Evolutionary conservation across 2,888 invertebrate genomes (phyloP).

Genomic region (Exocentrus adspersus): DNA sequence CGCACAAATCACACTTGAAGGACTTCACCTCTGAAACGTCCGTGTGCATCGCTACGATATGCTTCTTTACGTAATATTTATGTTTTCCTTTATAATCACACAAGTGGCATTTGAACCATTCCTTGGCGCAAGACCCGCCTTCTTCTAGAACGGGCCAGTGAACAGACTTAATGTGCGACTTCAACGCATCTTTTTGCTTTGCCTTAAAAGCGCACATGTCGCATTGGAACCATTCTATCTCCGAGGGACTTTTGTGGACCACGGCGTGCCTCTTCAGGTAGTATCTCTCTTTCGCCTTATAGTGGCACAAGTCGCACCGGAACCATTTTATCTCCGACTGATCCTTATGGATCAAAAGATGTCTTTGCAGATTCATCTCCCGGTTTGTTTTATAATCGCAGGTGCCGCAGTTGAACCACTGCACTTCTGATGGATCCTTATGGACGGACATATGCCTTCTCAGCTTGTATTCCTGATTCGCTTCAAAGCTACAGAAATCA

Average conservation of each 20-base stretch:
- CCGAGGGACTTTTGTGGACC: neutral
- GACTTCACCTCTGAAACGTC: neutral
- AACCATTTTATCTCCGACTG: neutral
- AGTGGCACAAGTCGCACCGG: neutral
- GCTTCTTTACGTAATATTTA: neutral
- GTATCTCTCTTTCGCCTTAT: neutral
- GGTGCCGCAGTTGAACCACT: neutral
- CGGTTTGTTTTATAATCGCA: neutral
- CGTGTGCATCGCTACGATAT: neutral
- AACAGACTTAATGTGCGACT: neutral
- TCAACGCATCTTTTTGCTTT: neutral
- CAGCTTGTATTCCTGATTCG: neutral
- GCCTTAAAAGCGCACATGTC: neutral
- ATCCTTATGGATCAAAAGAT: neutral
- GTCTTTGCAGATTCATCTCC: neutral
- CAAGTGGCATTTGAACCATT: neutral
- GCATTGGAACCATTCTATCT: neutral
- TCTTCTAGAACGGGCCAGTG: no score
- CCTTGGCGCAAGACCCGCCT: neutral
- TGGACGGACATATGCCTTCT: neutral
- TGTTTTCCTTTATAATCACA: neutral
- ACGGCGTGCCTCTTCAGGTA: neutral
- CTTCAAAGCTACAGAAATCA: neutral
- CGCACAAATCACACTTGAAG: neutral
- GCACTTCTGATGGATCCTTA: neutral